A percentile compares a stretch with the other conserved stretches of the same genome.
These are phyloP conservation scores for Pterocles burchelli DNA, from an alignment of 2,113 vertebrate genomes.

Conservation along the genomic window DNA sequence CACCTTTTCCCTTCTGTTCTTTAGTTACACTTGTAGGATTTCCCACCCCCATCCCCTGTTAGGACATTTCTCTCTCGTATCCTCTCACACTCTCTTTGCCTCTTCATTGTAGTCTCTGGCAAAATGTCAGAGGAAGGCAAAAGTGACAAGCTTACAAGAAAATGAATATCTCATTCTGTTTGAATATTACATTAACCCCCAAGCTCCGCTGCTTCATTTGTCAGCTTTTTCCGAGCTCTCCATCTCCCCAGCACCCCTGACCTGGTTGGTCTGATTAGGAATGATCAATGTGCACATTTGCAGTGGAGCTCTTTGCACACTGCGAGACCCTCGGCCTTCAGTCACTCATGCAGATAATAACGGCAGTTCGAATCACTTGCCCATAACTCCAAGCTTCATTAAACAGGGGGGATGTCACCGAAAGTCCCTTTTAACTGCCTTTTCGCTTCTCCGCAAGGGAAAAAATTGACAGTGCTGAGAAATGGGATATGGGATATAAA, in stretches of 20 bases:
- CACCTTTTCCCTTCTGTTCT: neutral
- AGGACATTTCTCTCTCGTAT: neutral
- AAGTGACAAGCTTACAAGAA: conserved; percentile 61
- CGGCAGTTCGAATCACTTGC: conserved; percentile 79
- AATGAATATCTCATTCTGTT: conserved; percentile 65
- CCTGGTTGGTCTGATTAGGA: conserved; percentile 78
- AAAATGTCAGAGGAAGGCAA: conserved; percentile 44
- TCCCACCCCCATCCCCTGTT: neutral
- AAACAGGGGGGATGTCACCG: conserved; percentile 81
- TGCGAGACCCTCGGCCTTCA: conserved; percentile 77
- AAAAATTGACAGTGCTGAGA: conserved; percentile 62
- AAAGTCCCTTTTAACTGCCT: conserved; percentile 78
- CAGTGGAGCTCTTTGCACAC: conserved; percentile 72
- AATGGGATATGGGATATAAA: conserved; percentile 63
- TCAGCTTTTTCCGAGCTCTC: conserved; percentile 73
- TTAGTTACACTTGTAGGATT: neutral
- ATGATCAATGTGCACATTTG: conserved; percentile 84
- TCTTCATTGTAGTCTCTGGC: neutral
- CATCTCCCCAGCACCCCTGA: conserved; percentile 66
- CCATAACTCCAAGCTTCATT: conserved; percentile 83
- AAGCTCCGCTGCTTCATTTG: conserved; percentile 69
- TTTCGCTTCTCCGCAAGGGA: neutral
- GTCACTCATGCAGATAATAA: conserved; percentile 86
- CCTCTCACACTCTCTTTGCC: neutral
- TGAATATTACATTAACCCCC: conserved; percentile 72